Evolutionary conservation across 2,888 invertebrate genomes (phyloP), one percentile per base, ranked within the genome.

Genomic region (Linyphia triangularis): DNA sequence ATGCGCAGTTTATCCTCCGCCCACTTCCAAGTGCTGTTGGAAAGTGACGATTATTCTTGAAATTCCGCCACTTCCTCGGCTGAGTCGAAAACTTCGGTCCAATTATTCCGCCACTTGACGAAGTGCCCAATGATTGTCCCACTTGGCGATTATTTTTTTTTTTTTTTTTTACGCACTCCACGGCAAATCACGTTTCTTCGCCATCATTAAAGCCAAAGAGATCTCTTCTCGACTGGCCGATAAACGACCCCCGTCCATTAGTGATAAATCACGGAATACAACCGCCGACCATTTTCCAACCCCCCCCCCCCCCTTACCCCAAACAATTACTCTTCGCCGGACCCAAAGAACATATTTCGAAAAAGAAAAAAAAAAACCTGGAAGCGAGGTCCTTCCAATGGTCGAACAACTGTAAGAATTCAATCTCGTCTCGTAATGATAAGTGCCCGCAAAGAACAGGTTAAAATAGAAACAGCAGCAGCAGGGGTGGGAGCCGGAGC

Each of bases 381-480:
- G n/a, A n/a, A n/a, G n/a, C n/a, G n/a, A n/a, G n/a, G n/a, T n/a
- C n/a, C n/a, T n/a, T n/a, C 28, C 51, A 24, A 51, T 43, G 43
- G 24, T 24, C 26, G 19, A 57, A 59, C 63, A 59, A 75, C 19
- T 24, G 57, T 33, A 70, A 70, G 83, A 73, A 82, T 82, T 72
- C 82, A 82, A 82, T 82, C 82, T 82, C 37, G 61, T n/a, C 77
- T 37, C 7, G 24, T 75, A 33, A 22, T 40, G 37, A 37, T 33
- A 59, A 70, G 37, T 28, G 24, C 63, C 16, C 57, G n/a, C 19
- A 24, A n/a, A 37, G 65, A 43, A 33, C 59, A 82, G 79, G 79
- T 63, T 72, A 82, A 82, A 83, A 83, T 83, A 83, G 83, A 63
- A 83, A 78, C 78, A 78, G 65, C 59, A 22, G 61, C 16, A 57